Conservation (phyloP, 1,140 invertebrate species). For the Steinernema feltiae region DNA sequence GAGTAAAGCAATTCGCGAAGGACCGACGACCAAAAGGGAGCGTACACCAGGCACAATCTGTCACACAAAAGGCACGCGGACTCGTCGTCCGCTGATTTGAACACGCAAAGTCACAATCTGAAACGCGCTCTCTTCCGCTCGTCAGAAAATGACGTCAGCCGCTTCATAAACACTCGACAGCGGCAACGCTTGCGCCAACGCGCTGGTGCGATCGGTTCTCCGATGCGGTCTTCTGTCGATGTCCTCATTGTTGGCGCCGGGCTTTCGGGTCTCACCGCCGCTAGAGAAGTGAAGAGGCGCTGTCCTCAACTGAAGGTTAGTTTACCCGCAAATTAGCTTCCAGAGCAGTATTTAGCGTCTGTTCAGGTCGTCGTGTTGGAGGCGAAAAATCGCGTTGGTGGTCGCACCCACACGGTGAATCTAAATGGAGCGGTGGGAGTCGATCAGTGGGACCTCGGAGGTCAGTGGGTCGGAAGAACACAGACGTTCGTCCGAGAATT, state of each 20-base stretch:
- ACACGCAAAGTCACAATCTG: no score
- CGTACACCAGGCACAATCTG: no score
- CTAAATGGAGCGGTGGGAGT: slow-evolving; percentile 23
- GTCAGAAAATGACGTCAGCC: no score
- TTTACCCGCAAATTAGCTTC: neutral
- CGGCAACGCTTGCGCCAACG: no score
- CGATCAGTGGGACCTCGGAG: slow-evolving; percentile 24
- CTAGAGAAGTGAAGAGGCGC: slow-evolving; percentile 21
- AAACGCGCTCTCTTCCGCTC: no score
- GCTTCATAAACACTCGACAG: no score
- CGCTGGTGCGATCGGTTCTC: no score
- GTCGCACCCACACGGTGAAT: slow-evolving; percentile 24
- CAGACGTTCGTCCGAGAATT: slow-evolving; percentile 13
- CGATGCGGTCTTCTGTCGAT: no score
- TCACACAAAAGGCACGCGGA: no score
- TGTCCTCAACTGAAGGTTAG: slow-evolving; percentile 19
- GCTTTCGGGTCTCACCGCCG: slow-evolving; percentile 23
- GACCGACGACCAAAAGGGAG: no score
- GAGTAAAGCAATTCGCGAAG: no score
- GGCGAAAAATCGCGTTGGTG: slow-evolving; percentile 29
- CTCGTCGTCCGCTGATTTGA: no score
- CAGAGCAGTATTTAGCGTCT: neutral
- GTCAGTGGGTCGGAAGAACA: slow-evolving; percentile 26
- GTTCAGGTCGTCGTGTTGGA: slow-evolving; percentile 28
- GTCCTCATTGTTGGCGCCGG: slow-evolving; percentile 30